A percentile compares a stretch with the other conserved stretches of the same genome.
Evolutionary conservation across 2,113 vertebrate species (phyloP).

Genomic region (Grallaria varia): DNA sequence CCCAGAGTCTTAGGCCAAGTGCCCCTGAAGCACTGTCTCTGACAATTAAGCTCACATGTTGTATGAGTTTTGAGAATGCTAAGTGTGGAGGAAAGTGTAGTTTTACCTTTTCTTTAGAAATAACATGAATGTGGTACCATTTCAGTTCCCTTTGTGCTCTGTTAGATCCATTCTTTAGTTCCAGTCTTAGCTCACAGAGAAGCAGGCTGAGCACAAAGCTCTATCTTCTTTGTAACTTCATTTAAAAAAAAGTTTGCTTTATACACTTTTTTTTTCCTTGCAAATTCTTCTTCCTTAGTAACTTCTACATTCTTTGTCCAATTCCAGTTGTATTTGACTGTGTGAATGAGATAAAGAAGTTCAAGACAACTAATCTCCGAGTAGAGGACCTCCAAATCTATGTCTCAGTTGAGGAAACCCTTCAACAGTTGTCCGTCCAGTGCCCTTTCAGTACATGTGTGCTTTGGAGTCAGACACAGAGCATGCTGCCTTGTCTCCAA

Average conservation of each 20-base stretch:
- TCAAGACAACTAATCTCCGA: neutral
- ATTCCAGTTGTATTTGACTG: neutral
- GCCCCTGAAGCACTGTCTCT: neutral
- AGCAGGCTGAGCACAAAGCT: neutral
- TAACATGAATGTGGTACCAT: neutral
- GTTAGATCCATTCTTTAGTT: neutral
- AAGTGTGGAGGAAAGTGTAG: neutral
- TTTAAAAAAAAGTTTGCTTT: neutral
- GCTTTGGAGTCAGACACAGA: neutral
- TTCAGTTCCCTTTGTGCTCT: neutral
- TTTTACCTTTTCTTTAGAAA: neutral
- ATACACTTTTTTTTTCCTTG: fast-evolving
- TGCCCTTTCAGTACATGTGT: neutral
- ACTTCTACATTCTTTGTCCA: neutral
- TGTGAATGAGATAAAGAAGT: neutral
- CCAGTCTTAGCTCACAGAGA: neutral
- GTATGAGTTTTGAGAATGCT: neutral
- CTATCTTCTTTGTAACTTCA: neutral
- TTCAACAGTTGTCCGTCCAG: neutral
- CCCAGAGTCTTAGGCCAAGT: neutral
- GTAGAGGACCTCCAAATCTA: neutral
- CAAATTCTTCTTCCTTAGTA: neutral
- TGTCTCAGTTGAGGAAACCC: neutral
- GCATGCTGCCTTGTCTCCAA: neutral
- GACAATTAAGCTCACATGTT: neutral